Percentiles rank a stretch among this genome's conserved stretches.
Evolutionary conservation across 2,888 invertebrate genomes (phyloP).

Genomic region (Bombylius discolor): DNA sequence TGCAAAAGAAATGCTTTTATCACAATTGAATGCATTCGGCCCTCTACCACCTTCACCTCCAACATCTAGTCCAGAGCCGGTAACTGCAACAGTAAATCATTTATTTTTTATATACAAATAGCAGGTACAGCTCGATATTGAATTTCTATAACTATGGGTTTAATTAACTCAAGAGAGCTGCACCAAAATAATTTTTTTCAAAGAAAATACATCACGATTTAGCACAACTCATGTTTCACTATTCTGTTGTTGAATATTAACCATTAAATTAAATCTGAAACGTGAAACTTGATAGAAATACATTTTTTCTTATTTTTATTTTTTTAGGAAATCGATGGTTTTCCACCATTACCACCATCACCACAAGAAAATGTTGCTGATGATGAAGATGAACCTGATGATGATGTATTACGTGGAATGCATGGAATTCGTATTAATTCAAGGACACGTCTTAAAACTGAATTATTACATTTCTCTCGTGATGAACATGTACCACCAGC

Average conservation of each 20-base stretch:
- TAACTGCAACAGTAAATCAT: conserved; percentile 6
- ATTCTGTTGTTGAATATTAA: too few species aligned
- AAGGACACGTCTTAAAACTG: conserved; percentile 17
- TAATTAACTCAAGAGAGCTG: neutral
- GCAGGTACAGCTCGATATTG: too few species aligned
- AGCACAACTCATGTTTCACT: too few species aligned
- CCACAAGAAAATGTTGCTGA: conserved; percentile 54
- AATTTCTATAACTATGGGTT: too few species aligned
- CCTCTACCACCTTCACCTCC: conserved; percentile 37
- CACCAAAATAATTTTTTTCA: too few species aligned
- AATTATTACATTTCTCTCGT: conserved; percentile 7
- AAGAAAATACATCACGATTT: too few species aligned
- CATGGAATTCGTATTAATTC: conserved; percentile 13
- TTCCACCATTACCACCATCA: conserved; percentile 71
- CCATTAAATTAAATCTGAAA: too few species aligned
- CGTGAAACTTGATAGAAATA: too few species aligned
- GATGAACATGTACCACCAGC: conserved; percentile 43
- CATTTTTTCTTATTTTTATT: neutral
- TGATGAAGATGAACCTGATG: conserved; percentile 18
- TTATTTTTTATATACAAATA: neutral
- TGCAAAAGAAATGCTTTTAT: conserved; percentile 52
- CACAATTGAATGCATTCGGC: conserved; percentile 30
- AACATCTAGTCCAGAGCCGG: conserved; percentile 22
- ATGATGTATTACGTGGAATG: conserved; percentile 13
- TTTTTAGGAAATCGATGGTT: conserved; percentile 35